Percentiles rank a stretch among this genome's conserved stretches.
These are phyloP conservation scores for Lophius americanus DNA, from an alignment of 2,797 vertebrate genomes.

Conservation along the genomic window DNA sequence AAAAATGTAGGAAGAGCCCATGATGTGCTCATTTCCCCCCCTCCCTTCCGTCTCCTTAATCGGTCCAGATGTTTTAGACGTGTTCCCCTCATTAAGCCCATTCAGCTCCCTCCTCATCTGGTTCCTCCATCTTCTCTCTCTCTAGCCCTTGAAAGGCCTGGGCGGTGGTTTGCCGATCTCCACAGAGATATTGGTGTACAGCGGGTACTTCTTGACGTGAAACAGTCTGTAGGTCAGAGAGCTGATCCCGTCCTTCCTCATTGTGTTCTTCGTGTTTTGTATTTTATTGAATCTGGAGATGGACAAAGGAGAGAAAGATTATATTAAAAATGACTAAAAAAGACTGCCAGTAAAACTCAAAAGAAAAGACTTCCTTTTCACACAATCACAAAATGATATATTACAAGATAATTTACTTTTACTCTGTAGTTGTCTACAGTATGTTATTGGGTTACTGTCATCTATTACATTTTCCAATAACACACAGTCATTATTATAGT, in stretches of 20 bases:
- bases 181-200: conserved; percentile 98
- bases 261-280: conserved; percentile 98
- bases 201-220: conserved; percentile 88
- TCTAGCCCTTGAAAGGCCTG: conserved; percentile 89
- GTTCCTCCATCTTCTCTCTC: conserved; percentile 9
- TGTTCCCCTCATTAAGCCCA: conserved; percentile 12
- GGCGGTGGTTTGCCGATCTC: conserved; percentile 94
- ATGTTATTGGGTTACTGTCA: no score
- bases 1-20: conserved; percentile 35
- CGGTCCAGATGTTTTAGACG: conserved; percentile 24
- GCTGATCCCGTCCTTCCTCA: conserved; percentile 97
- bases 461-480: no score
- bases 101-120: conserved; percentile 9
- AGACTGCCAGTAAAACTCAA: neutral
- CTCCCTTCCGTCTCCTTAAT: conserved; percentile 10
- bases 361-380: no score
- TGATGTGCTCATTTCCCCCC: conserved; percentile 50
- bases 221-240: conserved; percentile 92
- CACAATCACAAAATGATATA: no score
- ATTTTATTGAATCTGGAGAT: conserved; percentile 94
- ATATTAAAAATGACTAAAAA: neutral
- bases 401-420: no score
- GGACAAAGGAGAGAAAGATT: neutral
- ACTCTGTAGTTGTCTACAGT: no score
- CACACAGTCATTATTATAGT: no score